phyloP scores from a whole-genome alignment of 2,888 invertebrate species.

The Lepidocyrtoides sp. region DNA sequence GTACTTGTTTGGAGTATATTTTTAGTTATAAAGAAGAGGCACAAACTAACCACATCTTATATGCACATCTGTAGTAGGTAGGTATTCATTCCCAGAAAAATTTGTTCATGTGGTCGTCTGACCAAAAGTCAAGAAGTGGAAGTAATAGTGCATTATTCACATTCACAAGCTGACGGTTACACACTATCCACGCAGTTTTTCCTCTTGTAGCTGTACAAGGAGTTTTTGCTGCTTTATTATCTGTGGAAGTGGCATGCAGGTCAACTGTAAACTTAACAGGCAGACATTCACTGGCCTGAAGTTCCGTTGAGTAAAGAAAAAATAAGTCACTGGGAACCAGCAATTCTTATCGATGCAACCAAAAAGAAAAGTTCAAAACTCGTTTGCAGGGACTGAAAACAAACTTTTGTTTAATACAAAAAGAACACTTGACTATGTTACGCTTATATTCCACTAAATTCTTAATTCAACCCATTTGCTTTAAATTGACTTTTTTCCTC shows the following conservation, averaged over 20 bases:
- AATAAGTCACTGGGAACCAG: neutral
- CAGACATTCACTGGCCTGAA: neutral
- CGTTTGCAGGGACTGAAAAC: neutral
- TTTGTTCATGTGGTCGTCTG: conserved; percentile 39
- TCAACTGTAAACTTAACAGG: conserved; percentile 45
- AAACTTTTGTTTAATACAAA: neutral
- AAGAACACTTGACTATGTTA: neutral
- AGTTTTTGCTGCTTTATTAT: neutral
- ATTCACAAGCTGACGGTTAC: conserved; percentile 66
- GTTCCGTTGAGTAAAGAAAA: neutral
- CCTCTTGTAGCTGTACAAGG: neutral
- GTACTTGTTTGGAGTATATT: neutral
- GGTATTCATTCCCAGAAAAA: conserved; percentile 35
- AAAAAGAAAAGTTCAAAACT: too few relatives aligned
- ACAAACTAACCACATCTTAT: neutral
- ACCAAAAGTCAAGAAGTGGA: conserved; percentile 43
- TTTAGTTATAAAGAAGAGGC: neutral
- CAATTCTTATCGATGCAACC: too few relatives aligned
- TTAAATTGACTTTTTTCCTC: neutral
- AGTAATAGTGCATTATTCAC: conserved; percentile 70
- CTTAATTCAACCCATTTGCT: too few relatives aligned
- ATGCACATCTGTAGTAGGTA: conserved; percentile 26
- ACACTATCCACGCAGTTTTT: conserved; percentile 23
- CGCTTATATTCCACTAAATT: neutral
- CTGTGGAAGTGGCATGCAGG: conserved; percentile 51